A percentile compares a stretch with the other conserved stretches of the same genome.
phyloP scores from a whole-genome alignment of 2,113 vertebrate species.

The Gopherus evgoodei region DNA sequence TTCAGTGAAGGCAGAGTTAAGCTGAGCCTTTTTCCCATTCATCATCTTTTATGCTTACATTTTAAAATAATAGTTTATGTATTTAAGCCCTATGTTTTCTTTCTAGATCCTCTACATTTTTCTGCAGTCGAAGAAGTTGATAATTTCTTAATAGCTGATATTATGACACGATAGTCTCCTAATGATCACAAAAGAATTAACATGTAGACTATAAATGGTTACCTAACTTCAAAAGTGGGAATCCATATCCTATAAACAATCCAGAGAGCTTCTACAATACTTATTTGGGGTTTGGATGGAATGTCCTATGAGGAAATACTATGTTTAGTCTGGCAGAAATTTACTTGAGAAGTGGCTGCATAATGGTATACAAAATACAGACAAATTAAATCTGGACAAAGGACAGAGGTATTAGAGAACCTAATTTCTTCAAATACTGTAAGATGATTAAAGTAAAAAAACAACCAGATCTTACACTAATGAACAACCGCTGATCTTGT shows the following conservation, averaged over 20 bases:
- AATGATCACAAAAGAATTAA: constrained; percentile 26
- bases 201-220: constrained; percentile 32
- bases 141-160: constrained; percentile 34
- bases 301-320: constrained; percentile 37
- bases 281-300: constrained; percentile 57
- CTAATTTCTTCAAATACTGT: constrained; percentile 71
- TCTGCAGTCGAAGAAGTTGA: not conserved
- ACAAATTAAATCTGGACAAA: constrained; percentile 71
- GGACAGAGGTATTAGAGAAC: constrained; percentile 68
- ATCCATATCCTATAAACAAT: constrained; percentile 34
- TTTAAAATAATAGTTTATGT: constrained; percentile 45
- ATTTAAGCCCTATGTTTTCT: constrained; percentile 50
- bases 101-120: constrained; percentile 37
- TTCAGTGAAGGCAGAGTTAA: constrained; percentile 63
- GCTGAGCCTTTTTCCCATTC: constrained; percentile 46
- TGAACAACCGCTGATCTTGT: constrained; percentile 68
- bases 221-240: constrained; percentile 28
- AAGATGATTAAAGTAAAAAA: constrained; percentile 75
- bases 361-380: constrained; percentile 71
- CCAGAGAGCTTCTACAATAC: constrained; percentile 20
- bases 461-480: constrained; percentile 64
- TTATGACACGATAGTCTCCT: constrained; percentile 7
- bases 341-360: constrained; percentile 66
- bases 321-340: constrained; percentile 74
- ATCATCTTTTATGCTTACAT: constrained; percentile 15